phyloP scores from a whole-genome alignment of 2,797 vertebrate genomes.

The Spondyliosoma cantharus region DNA sequence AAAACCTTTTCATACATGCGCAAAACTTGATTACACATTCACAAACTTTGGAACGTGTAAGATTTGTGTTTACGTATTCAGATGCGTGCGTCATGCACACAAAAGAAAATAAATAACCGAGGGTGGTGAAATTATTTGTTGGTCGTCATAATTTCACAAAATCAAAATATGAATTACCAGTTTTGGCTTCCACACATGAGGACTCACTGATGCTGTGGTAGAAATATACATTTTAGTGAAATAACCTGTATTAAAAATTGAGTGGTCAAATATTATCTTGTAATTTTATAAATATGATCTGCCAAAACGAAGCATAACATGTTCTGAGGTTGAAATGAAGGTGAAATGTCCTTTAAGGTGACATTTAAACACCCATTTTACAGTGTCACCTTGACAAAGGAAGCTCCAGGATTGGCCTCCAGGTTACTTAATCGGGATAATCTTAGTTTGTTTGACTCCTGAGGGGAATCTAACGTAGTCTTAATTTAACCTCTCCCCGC shows the following conservation, averaged over 20 bases:
- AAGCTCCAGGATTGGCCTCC: not conserved
- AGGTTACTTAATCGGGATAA: not conserved
- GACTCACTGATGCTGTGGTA: not conserved
- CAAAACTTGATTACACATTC: too few species aligned
- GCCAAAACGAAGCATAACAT: not conserved
- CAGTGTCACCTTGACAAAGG: slow-evolving; percentile 67
- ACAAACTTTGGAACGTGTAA: too few species aligned
- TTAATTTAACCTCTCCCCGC: not conserved
- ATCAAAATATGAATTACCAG: too few species aligned
- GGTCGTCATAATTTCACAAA: too few species aligned
- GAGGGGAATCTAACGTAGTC: not conserved
- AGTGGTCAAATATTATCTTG: not conserved
- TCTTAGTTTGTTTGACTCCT: not conserved
- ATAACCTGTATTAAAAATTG: not conserved
- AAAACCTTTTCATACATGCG: too few species aligned
- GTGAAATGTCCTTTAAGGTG: slow-evolving; percentile 42
- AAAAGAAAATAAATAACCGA: too few species aligned
- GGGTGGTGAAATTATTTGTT: too few species aligned
- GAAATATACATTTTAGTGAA: not conserved
- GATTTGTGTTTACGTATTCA: too few species aligned
- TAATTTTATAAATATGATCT: not conserved
- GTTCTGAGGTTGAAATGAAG: not conserved
- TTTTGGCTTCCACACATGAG: too few species aligned
- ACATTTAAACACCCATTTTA: slow-evolving; percentile 38
- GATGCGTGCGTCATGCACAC: too few species aligned